Base-by-base conservation (phyloP, 1,140 invertebrate genomes). In the Psix sp. region DNA sequence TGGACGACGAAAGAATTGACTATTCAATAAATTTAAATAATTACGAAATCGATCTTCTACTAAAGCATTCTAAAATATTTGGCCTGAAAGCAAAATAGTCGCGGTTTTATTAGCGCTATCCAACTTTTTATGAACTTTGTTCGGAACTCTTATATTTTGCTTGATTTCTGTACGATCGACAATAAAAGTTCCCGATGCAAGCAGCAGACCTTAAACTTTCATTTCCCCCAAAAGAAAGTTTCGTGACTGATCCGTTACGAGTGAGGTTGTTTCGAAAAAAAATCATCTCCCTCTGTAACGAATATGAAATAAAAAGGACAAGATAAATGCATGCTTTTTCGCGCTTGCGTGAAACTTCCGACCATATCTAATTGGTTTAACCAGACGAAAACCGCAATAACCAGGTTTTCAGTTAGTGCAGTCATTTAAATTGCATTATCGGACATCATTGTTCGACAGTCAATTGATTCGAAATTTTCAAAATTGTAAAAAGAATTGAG, bases 151-250 rank as follows among this genome's bases (percentile, higher is more conserved):
- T 63, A 62, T 63, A 62, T 63, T 24, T 71, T 57, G 57, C 57
- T 56, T 62, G 67, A 71, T 71, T 62, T 57, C 43, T 49, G 43
- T 51, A 49, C 57, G 51, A 63, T 71, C 67, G 67, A 63, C 38
- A 71, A 71, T 49, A 71, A 63, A 71, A 71, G 67, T 63, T 71
- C 36, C 3, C 35, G 43, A 71, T 57, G 46, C 48, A 70, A 54
- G 31, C 40, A 42, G 20, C 57, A 51, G 13, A 36, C 26, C 57
- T 16, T 38, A 57, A 63, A 71, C 57, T 71, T 71, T 71, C 26
- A 49, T 63, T 71, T 71, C 35, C 49, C 29, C 33, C 35, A 49
- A 52, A 45, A n/a, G 46, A 68, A 48, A 62, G 31, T 62, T 70
- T 40, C 15, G 48, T 62, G 51, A 18, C 40, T 35, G 46, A 54